Evolutionary conservation across 2,113 vertebrate species (phyloP), one percentile per base, ranked within the genome.

Genomic region (Oceanites oceanicus): DNA sequence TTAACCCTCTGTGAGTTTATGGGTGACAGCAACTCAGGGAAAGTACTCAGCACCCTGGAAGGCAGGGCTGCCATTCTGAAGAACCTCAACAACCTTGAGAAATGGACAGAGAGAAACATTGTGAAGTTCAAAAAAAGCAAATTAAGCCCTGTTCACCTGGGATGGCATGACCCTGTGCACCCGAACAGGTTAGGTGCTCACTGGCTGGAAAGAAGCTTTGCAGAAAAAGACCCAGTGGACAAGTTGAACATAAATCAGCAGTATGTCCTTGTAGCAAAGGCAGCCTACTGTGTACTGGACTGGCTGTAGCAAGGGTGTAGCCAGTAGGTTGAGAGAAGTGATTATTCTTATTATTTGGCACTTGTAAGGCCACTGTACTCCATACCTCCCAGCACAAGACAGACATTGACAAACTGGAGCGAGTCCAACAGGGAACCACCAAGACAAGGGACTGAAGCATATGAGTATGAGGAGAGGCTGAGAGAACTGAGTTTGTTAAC

Each of bases 121-220:
- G 2, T 5, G 13, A 79, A 74, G 25, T 22, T 82, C n/a, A 78
- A 38, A 22, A 55, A 36, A 66, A 58, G 56, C 3, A 15, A 81
- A 25, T 72, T 30, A 38, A 91, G n/a, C 38, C 47, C 53, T 42
- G 8, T 19, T 78, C 81, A 45, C 30, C 13, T 3, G 22, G 26
- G 29, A 56, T 53, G 30, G 36, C 34, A 40, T 11, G 15, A 52
- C 34, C n/a, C 25, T 38, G 34, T n/a, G 40, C 42, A 62, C 44
- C 26, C 2, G 0, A 49, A 70, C 14, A 89, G 38, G 61, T 3
- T 0, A 0, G 42, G 19, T 30, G 49, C 15, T 77, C 3, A 0
- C 13, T 38, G 40, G 27, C 47, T 58, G 32, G 29, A 86, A 88
- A 77, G 67, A 18, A 86, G 34, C 53, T 89, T 72, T 55, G 25